These are phyloP conservation scores for Lontra canadensis DNA, from an alignment of 2,113 vertebrate species.

Conservation along the genomic window DNA sequence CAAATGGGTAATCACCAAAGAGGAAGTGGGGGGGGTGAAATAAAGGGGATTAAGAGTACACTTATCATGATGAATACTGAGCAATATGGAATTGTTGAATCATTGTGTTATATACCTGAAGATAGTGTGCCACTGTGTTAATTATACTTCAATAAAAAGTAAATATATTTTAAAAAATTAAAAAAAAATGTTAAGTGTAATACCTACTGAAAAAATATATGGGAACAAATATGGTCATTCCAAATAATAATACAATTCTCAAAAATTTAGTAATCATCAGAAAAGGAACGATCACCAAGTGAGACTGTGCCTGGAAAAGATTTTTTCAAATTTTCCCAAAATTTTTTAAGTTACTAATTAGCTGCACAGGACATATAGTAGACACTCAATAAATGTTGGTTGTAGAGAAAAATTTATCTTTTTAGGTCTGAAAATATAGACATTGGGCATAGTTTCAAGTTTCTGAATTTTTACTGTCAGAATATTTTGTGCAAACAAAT, in stretches of 20 bases:
- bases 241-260: neutral
- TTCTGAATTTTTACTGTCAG: conserved; percentile 40
- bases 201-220: neutral
- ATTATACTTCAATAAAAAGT: neutral
- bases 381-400: neutral
- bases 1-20: neutral
- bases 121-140: neutral
- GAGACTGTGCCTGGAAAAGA: neutral
- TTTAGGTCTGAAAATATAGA: conserved; percentile 35
- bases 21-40: neutral
- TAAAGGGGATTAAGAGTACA: neutral
- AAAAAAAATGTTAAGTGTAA: neutral
- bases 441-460: neutral
- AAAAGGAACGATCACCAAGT: neutral
- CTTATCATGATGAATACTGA: neutral
- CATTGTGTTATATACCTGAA: neutral
- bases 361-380: neutral
- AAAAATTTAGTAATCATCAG: conserved; percentile 21
- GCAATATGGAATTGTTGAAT: neutral
- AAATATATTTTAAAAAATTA: neutral
- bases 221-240: neutral
- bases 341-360: neutral
- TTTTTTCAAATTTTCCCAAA: conserved; percentile 13
- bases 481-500: conserved; percentile 37
- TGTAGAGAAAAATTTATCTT: neutral